phyloP scores from a whole-genome alignment of 2,113 vertebrate genomes.

The Rostratula benghalensis region DNA sequence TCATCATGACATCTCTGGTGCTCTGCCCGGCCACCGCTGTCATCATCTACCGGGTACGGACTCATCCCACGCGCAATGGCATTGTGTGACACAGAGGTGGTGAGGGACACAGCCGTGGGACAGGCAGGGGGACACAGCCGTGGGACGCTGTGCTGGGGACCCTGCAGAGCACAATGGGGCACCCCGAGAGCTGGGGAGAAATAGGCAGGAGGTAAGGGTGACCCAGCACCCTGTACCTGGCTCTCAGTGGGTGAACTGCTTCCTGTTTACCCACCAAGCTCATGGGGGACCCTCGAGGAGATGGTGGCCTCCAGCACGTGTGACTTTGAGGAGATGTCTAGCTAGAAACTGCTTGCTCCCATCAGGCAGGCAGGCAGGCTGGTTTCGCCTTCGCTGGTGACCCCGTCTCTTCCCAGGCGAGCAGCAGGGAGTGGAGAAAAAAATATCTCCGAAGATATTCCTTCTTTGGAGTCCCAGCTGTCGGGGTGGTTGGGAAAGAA shows the following conservation, averaged over 20 bases:
- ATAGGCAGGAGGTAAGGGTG: accelerated
- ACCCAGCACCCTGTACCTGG: neutral
- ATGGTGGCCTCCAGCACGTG: neutral
- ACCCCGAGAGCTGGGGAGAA: neutral
- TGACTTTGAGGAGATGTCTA: neutral
- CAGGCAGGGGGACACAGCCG: too few species aligned
- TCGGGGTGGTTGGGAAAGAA: neutral
- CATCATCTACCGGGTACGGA: slow-evolving; percentile 80
- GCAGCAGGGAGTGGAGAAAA: neutral
- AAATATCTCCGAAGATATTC: neutral
- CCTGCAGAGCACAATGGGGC: accelerated
- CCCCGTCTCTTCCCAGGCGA: neutral
- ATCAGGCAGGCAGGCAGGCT: neutral
- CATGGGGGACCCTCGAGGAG: accelerated
- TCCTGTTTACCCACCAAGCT: neutral
- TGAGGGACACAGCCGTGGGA: too few species aligned
- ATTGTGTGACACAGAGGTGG: slow-evolving; percentile 16
- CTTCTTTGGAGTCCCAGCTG: neutral
- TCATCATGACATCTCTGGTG: slow-evolving; percentile 80
- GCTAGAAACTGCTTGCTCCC: neutral
- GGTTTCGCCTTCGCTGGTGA: accelerated
- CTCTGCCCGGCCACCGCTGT: slow-evolving; percentile 77
- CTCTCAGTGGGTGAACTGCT: accelerated
- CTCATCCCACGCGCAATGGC: slow-evolving; percentile 71
- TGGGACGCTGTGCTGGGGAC: neutral